phyloP scores from a whole-genome alignment of 2,797 vertebrate species.

The Cygnus olor region DNA sequence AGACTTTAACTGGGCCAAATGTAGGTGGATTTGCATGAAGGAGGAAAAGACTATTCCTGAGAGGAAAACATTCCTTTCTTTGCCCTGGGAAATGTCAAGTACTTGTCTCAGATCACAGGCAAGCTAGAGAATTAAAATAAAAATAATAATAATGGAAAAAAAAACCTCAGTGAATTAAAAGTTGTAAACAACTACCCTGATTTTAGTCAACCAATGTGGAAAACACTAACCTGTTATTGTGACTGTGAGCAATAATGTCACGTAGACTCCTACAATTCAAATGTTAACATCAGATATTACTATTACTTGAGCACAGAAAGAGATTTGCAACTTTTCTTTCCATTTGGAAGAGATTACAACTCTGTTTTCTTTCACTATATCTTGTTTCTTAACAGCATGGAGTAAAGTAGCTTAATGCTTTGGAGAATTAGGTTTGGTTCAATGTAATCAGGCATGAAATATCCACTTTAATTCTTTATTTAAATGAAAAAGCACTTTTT shows the following conservation, averaged over 20 bases:
- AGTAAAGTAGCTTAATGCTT: not conserved
- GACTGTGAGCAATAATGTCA: not conserved
- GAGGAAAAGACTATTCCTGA: conserved; percentile 32
- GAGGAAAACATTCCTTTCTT: conserved; percentile 24
- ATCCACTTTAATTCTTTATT: not conserved
- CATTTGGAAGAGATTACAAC: not conserved
- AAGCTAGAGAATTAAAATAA: not conserved
- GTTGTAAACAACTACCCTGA: not conserved
- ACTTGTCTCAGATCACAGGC: not conserved
- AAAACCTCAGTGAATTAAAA: not conserved
- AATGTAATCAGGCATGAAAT: not conserved
- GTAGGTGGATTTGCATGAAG: conserved; percentile 60
- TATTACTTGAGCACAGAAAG: not conserved
- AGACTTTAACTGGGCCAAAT: conserved; percentile 54
- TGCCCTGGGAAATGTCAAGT: conserved; percentile 32
- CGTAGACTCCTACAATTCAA: not conserved
- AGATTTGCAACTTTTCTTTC: not conserved
- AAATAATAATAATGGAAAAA: too few species aligned
- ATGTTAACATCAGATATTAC: not conserved
- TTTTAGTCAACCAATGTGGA: not conserved
- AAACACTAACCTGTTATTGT: not conserved
- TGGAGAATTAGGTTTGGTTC: conserved; percentile 1
- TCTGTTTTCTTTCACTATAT: not conserved
- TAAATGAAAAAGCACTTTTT: not conserved
- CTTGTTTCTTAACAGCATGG: not conserved